A percentile compares a stretch with the other conserved stretches of the same genome.
Evolutionary conservation across 2,888 invertebrate species (phyloP).

Genomic region (Xylota sylvarum): DNA sequence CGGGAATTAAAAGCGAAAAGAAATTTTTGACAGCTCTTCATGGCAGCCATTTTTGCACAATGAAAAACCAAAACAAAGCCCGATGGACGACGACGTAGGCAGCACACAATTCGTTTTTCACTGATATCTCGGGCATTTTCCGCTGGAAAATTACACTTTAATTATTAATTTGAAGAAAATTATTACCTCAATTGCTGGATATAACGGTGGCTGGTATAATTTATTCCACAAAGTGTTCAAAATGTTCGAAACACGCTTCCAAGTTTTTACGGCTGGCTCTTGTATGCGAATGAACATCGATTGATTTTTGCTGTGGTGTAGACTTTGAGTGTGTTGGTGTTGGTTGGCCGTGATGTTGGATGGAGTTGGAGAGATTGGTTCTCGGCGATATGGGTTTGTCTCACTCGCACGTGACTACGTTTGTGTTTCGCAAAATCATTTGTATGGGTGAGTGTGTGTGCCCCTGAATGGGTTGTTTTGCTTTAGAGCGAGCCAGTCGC

Average conservation of each 20-base stretch:
- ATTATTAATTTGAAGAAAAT: slow-evolving; percentile 10
- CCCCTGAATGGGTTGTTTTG: slow-evolving; percentile 23
- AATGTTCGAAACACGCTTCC: slow-evolving; percentile 88
- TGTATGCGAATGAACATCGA: slow-evolving; percentile 85
- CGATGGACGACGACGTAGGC: slow-evolving; percentile 53
- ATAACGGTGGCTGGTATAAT: slow-evolving; percentile 81
- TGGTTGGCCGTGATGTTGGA: slow-evolving; percentile 52
- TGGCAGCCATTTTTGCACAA: slow-evolving; percentile 77
- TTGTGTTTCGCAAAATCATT: slow-evolving; percentile 48
- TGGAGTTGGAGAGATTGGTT: slow-evolving; percentile 4
- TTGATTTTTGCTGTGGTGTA: slow-evolving; percentile 76
- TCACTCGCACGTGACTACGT: slow-evolving; percentile 56
- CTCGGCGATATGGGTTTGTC: slow-evolving; percentile 22
- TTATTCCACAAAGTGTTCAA: slow-evolving; percentile 88
- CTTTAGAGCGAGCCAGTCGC: slow-evolving; percentile 13
- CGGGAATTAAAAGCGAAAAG: slow-evolving; percentile 12
- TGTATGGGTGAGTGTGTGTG: slow-evolving; percentile 25
- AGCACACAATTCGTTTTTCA: slow-evolving; percentile 17
- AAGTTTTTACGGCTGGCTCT: slow-evolving; percentile 89
- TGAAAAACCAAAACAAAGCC: slow-evolving; percentile 74
- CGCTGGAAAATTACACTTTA: slow-evolving; percentile 31
- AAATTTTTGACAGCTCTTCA: slow-evolving; percentile 68
- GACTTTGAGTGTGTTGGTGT: slow-evolving; percentile 49
- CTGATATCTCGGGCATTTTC: slow-evolving; percentile 22
- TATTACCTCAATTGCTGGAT: slow-evolving; percentile 82